Conservation (phyloP, 2,797 vertebrate species). For the Bryconaethiops microstoma region DNA sequence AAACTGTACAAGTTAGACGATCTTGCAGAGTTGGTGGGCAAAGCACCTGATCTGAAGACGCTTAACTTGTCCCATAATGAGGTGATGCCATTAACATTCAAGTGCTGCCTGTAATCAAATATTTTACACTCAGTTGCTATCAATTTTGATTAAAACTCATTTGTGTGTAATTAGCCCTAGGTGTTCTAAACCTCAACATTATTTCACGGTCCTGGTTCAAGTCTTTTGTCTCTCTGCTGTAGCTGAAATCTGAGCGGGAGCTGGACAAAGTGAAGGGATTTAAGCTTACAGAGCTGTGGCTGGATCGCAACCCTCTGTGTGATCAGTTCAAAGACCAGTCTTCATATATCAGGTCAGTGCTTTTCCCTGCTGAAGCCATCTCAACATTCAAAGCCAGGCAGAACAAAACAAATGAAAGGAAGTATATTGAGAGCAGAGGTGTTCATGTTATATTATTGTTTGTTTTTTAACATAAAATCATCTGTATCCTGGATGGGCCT, state of each 20-base stretch:
- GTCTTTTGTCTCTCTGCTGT: neutral
- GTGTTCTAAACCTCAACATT: neutral
- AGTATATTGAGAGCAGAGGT: too few relatives aligned
- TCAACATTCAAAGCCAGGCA: neutral
- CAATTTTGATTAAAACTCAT: neutral
- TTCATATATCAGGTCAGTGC: constrained; percentile 87
- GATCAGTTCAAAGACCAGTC: constrained; percentile 85
- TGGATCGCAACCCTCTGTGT: constrained; percentile 86
- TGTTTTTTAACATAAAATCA: too few relatives aligned
- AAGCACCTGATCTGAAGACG: constrained; percentile 83
- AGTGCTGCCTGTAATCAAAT: neutral
- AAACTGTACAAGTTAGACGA: constrained; percentile 85
- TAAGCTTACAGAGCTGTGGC: constrained; percentile 89
- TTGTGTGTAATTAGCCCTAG: neutral
- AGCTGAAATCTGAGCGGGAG: constrained; percentile 87
- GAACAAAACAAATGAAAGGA: neutral
- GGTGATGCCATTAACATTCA: constrained; percentile 70
- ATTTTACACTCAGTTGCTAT: neutral
- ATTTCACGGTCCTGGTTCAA: neutral
- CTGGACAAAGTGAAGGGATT: constrained; percentile 88
- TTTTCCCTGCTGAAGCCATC: constrained; percentile 26
- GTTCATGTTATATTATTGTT: too few relatives aligned
- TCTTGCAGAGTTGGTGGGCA: constrained; percentile 77
- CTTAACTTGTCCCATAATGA: constrained; percentile 89
- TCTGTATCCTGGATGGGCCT: neutral